Evolutionary conservation across 2,113 vertebrate species (phyloP), one percentile per base, ranked within the genome.

Genomic region (Bambusicola thoracicus): DNA sequence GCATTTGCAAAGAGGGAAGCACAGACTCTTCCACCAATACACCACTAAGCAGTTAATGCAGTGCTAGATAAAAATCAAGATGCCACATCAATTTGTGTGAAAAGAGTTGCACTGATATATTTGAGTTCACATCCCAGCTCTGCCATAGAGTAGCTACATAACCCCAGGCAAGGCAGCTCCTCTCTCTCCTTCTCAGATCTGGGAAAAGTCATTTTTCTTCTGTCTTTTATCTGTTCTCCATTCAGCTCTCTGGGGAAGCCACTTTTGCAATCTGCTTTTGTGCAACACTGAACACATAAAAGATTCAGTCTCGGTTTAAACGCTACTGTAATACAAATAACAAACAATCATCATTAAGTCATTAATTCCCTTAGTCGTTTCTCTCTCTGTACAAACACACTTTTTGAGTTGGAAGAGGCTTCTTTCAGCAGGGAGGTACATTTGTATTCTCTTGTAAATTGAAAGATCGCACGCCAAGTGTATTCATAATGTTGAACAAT

Each of bases 341-440:
- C 77, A 96, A 95, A 95, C 87, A 87, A 95, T 86, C 81, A 56
- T 90, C 63, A 91, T 92, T 81, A 95, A 94, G 91, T 53, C 69
- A 87, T 87, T 90, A 85, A 79, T 91, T 94, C 11, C 1, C 56
- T 80, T 89, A 68, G 29, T 72, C 77, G 59, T 70, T 87, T 86
- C 53, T 85, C 40, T 66, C 51, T 68, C 63, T 66, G 22, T 79
- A 59, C 69, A 80, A 92, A 81, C 30, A 49, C n/a, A 49, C 7
- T 67, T 58, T 56, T n/a, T 34, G 81, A 90, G 34, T 22, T 79
- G 41, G 62, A 90, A 51, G 43, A 56, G 20, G 2, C 6, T 87
- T 85, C 67, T 90, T 93, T 79, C 76, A 86, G 40, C 48, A 81
- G 66, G 51, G 76, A 92, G 16, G 49, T 72, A 69, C 68, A 94